phyloP scores from a whole-genome alignment of 2,888 invertebrate genomes.

The Empis stercorea region DNA sequence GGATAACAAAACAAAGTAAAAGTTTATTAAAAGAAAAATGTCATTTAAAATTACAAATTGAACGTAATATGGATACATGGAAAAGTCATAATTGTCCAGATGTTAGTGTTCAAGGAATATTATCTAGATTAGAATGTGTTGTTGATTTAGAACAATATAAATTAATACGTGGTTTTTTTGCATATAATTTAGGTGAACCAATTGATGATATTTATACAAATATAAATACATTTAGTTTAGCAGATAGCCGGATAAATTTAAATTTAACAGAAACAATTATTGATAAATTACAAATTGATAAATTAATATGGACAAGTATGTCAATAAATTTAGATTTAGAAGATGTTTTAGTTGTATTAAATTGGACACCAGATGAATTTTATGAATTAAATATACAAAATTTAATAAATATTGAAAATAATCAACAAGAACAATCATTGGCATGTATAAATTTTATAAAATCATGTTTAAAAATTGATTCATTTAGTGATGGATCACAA shows the following conservation, averaged over 20 bases:
- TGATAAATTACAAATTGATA: constrained; percentile 20
- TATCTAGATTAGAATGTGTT: constrained; percentile 72
- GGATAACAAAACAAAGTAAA: constrained; percentile 38
- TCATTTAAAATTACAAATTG: constrained; percentile 63
- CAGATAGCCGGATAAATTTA: constrained; percentile 27
- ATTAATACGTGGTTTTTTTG: constrained; percentile 71
- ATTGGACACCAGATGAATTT: constrained; percentile 34
- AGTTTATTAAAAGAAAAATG: constrained; percentile 73
- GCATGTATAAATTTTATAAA: constrained; percentile 87
- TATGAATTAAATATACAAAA: constrained; percentile 13
- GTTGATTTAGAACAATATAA: constrained; percentile 77
- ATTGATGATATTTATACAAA: constrained; percentile 47
- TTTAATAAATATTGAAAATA: neutral
- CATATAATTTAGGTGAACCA: constrained; percentile 80
- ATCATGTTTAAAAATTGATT: constrained; percentile 73
- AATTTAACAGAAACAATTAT: constrained; percentile 21
- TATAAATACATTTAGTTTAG: constrained; percentile 22
- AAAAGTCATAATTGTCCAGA: constrained; percentile 52
- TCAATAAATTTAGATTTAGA: constrained; percentile 71
- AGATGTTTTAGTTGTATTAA: constrained; percentile 61
- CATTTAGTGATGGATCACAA: constrained; percentile 76
- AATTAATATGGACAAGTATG: constrained; percentile 59
- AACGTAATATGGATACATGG: constrained; percentile 61
- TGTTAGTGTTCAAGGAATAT: constrained; percentile 68
- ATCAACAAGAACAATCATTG: constrained; percentile 38